These are phyloP conservation scores for Pampusana beccarii DNA, from an alignment of 2,113 vertebrate species.

Conservation along the genomic window DNA sequence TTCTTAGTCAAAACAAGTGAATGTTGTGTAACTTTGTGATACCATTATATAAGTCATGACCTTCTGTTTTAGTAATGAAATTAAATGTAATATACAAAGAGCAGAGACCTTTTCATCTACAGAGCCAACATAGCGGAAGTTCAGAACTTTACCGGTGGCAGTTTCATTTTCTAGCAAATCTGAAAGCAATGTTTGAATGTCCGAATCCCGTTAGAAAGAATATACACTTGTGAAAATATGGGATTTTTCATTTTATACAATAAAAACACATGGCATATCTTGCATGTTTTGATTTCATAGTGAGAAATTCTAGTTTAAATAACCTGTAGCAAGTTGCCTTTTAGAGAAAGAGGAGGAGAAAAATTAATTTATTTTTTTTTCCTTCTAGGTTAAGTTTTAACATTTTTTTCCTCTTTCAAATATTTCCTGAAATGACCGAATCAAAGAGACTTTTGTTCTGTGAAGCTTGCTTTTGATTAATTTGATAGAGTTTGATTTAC, in stretches of 20 bases:
- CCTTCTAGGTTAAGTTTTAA: background rate
- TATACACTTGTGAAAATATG: background rate
- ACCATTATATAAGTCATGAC: background rate
- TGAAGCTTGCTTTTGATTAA: slow-evolving; percentile 2
- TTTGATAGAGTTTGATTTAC: slow-evolving; percentile 3
- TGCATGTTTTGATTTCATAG: background rate
- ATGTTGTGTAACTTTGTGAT: background rate
- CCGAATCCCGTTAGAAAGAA: background rate
- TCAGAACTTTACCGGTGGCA: background rate
- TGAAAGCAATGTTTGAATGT: background rate
- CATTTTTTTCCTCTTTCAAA: background rate
- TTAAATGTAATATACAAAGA: background rate
- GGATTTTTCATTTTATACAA: background rate
- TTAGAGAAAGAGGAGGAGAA: background rate
- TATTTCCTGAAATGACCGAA: background rate
- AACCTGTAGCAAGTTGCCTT: background rate
- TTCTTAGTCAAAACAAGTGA: background rate
- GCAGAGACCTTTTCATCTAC: background rate
- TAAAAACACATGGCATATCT: background rate
- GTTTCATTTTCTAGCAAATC: background rate
- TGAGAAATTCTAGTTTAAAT: background rate
- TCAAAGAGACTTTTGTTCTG: background rate
- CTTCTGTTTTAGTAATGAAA: background rate
- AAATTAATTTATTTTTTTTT: background rate
- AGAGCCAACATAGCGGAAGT: background rate